Evolutionary conservation across 2,888 invertebrate genomes (phyloP).

Genomic region (Sesamia inferens): DNA sequence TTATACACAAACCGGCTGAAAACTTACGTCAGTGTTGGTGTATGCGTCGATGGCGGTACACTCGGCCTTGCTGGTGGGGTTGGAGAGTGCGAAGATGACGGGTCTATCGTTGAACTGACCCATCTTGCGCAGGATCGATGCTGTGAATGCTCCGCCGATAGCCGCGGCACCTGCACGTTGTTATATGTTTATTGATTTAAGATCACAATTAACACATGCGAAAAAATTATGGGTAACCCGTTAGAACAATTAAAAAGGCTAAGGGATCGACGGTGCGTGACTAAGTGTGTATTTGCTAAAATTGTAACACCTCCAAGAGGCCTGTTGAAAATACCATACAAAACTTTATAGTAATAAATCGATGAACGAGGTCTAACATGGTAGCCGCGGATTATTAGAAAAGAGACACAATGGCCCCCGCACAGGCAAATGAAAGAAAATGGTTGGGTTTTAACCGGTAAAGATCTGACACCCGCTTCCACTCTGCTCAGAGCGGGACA

Average conservation of each 20-base stretch:
- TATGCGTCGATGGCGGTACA: slow-evolving; percentile 99
- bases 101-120: slow-evolving; percentile 95
- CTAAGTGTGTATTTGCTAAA: background rate
- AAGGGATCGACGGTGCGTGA: background rate
- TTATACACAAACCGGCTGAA: background rate
- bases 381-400: too few species aligned
- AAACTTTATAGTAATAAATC: background rate
- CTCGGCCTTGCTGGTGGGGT: slow-evolving; percentile 99
- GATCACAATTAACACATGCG: too few species aligned
- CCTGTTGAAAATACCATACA: background rate
- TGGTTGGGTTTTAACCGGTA: too few species aligned
- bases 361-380: background rate
- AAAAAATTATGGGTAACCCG: background rate
- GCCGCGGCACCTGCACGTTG: slow-evolving; percentile 95
- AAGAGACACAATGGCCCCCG: too few species aligned
- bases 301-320: background rate
- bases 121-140: slow-evolving; percentile 96
- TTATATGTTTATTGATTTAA: background rate
- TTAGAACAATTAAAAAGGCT: background rate
- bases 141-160: slow-evolving; percentile 97
- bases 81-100: slow-evolving; percentile 99
- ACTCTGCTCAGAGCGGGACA: too few species aligned
- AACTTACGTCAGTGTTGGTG: slow-evolving; percentile 93
- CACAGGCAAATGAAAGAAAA: too few species aligned
- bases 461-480: too few species aligned